Conservation (phyloP, 2,113 vertebrate genomes). For the Oplegnathus fasciatus region DNA sequence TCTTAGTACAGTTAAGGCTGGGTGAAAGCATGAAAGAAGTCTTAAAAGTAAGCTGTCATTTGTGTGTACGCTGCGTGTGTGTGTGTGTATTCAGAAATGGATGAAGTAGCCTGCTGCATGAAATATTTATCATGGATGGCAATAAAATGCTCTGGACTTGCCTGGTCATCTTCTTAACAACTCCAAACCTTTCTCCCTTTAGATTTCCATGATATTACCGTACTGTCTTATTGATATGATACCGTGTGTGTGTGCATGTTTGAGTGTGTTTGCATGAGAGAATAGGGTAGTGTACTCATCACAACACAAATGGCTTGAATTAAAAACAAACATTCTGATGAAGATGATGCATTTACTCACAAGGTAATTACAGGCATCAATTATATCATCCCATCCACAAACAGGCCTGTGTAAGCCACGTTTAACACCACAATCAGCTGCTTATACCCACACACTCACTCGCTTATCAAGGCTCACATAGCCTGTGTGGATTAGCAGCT, state of each 20-base stretch:
- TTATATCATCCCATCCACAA: constrained; percentile 51
- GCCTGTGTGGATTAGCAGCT: constrained; percentile 52
- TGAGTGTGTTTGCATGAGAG: background rate
- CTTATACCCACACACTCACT: constrained; percentile 11
- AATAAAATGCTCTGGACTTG: constrained; percentile 10
- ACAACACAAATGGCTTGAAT: constrained; percentile 17
- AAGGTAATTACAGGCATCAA: constrained; percentile 50
- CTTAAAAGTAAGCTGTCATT: constrained; percentile 18
- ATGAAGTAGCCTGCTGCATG: constrained; percentile 14
- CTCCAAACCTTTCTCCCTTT: background rate
- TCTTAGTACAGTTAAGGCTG: background rate
- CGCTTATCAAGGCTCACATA: constrained; percentile 30
- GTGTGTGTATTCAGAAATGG: constrained; percentile 4
- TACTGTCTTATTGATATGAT: background rate
- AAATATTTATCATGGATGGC: constrained; percentile 40
- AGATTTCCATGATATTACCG: background rate
- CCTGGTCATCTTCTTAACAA: constrained; percentile 7
- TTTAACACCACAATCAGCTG: constrained; percentile 40
- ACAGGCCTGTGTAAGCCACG: constrained; percentile 27
- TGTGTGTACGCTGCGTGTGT: background rate
- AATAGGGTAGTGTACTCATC: constrained; percentile 1
- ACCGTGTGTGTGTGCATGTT: background rate
- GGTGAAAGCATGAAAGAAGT: constrained; percentile 1
- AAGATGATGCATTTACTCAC: constrained; percentile 45
- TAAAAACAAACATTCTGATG: constrained; percentile 55